phyloP scores from a whole-genome alignment of 2,888 invertebrate genomes.

The Scaptomyza cyrtandrae region DNA sequence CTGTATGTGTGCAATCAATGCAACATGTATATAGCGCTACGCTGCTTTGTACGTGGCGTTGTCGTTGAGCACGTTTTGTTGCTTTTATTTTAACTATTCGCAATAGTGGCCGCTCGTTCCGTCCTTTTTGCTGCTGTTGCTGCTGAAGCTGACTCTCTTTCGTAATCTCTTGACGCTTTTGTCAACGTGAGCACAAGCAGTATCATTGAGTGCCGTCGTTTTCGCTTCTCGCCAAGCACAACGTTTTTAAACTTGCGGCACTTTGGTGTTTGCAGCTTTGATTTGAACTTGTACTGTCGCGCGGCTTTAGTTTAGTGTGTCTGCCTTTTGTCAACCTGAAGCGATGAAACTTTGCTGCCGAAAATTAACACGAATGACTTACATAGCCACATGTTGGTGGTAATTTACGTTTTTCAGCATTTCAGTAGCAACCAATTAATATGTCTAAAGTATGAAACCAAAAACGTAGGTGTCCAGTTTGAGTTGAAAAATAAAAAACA shows the following conservation, averaged over 20 bases:
- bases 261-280: slow-evolving; percentile 39
- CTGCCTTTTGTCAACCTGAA: slow-evolving; percentile 37
- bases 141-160: slow-evolving; percentile 41
- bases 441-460: too few species aligned
- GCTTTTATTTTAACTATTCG: slow-evolving; percentile 63
- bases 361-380: slow-evolving; percentile 24
- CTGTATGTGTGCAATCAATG: slow-evolving; percentile 82
- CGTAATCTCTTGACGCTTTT: slow-evolving; percentile 71
- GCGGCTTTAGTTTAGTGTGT: slow-evolving; percentile 18
- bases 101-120: slow-evolving; percentile 56
- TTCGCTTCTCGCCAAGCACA: slow-evolving; percentile 49
- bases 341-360: slow-evolving; percentile 43
- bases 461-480: too few species aligned
- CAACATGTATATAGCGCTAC: slow-evolving; percentile 81
- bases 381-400: too few species aligned
- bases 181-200: slow-evolving; percentile 53
- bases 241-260: slow-evolving; percentile 69
- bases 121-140: slow-evolving; percentile 59
- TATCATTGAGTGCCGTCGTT: slow-evolving; percentile 20
- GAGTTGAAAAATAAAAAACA: too few species aligned
- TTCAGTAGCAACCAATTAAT: too few species aligned
- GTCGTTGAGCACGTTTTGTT: slow-evolving; percentile 41
- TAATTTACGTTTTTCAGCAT: too few species aligned
- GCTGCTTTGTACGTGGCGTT: slow-evolving; percentile 33
- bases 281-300: slow-evolving; percentile 23